These are phyloP conservation scores for Creontiades dilutus DNA, from an alignment of 2,888 invertebrate species.

Conservation along the genomic window DNA sequence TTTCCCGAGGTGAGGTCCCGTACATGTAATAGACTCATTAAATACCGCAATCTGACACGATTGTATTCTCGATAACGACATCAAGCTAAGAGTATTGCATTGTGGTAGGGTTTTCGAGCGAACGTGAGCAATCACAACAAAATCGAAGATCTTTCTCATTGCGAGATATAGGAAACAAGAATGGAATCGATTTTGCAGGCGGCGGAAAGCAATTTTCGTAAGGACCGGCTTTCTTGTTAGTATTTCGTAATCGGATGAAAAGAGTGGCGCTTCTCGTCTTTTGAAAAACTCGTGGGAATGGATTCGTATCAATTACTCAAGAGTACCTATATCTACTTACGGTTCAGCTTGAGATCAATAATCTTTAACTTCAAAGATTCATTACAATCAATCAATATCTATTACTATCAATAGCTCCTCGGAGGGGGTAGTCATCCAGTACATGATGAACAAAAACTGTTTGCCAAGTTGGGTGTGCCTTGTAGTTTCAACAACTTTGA, in stretches of 20 bases:
- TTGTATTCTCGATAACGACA: too few relatives aligned
- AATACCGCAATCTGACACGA: too few relatives aligned
- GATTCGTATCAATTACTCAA: not conserved
- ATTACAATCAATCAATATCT: too few relatives aligned
- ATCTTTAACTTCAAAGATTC: too few relatives aligned
- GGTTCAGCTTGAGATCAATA: not conserved
- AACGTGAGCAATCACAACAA: not conserved
- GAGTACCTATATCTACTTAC: not conserved
- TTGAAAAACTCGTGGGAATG: not conserved
- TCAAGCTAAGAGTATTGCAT: too few relatives aligned
- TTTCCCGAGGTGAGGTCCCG: too few relatives aligned
- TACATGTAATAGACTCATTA: too few relatives aligned
- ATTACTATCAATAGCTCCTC: too few relatives aligned
- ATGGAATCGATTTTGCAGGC: not conserved
- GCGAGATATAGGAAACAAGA: not conserved
- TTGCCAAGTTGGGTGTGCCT: too few relatives aligned
- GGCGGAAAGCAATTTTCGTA: slow-evolving; percentile 35
- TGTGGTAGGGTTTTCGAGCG: not conserved
- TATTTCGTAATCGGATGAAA: slow-evolving; percentile 16
- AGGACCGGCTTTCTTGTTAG: slow-evolving; percentile 4
- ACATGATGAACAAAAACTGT: too few relatives aligned
- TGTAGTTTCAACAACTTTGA: too few relatives aligned
- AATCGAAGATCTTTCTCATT: not conserved
- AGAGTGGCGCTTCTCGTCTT: not conserved
- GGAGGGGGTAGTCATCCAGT: too few relatives aligned